Conservation (phyloP, 2,113 vertebrate genomes). For the Laticauda colubrina region DNA sequence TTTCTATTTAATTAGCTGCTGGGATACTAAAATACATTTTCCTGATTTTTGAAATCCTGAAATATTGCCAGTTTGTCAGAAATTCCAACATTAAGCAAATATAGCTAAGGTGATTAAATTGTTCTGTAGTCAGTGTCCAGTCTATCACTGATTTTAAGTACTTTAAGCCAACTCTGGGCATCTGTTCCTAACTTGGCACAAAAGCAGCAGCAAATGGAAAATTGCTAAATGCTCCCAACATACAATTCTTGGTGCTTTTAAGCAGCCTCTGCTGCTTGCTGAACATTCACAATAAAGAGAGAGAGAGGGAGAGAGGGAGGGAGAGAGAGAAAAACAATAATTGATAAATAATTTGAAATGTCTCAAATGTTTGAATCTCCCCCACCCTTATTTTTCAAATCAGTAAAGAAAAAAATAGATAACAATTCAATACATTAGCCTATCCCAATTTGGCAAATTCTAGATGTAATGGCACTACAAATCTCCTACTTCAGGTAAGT, state of each 20-base stretch:
- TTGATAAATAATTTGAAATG: background rate
- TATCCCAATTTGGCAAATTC: background rate
- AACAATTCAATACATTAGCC: background rate
- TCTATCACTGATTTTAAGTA: background rate
- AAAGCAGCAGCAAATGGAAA: background rate
- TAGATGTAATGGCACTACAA: background rate
- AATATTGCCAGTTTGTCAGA: background rate
- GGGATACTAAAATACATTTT: background rate
- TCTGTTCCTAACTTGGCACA: slow-evolving; percentile 2
- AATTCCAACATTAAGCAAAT: background rate
- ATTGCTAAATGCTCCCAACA: background rate
- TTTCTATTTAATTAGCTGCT: background rate
- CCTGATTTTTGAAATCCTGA: too few species aligned
- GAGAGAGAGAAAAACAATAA: background rate
- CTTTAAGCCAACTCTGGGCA: background rate
- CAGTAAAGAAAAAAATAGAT: background rate
- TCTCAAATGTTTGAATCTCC: background rate
- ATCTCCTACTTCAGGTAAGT: background rate
- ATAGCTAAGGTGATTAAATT: background rate
- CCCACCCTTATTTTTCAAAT: background rate
- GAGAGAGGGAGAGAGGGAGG: background rate
- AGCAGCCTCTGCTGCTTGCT: background rate
- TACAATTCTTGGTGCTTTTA: background rate
- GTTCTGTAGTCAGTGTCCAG: background rate
- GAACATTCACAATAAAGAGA: background rate